A percentile compares a stretch with the other conserved stretches of the same genome.
Conservation (phyloP, 2,888 invertebrate genomes). For the Ophioninae sp. region DNA sequence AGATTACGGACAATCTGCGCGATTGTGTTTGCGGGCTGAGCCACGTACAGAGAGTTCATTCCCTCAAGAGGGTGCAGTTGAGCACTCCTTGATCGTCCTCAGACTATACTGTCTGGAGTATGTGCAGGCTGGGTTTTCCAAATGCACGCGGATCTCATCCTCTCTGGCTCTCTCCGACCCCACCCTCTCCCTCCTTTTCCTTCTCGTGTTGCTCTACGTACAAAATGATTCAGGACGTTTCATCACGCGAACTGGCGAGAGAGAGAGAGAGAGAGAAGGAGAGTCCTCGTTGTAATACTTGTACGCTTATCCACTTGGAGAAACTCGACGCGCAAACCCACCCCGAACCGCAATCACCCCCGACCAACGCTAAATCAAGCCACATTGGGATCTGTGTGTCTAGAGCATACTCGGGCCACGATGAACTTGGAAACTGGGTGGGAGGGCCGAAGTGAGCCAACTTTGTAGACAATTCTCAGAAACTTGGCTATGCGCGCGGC, state of each 20-base stretch:
- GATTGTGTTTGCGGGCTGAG: constrained; percentile 28
- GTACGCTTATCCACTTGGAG: constrained; percentile 42
- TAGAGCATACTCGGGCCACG: constrained; percentile 10
- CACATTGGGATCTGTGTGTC: constrained; percentile 31
- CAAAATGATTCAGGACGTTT: constrained; percentile 41
- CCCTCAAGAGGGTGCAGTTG: constrained; percentile 28
- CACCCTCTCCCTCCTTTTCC: background rate
- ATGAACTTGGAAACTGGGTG: constrained; percentile 13
- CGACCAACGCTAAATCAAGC: constrained; percentile 34
- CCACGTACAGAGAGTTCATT: constrained; percentile 25
- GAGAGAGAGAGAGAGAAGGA: constrained; percentile 27
- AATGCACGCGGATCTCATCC: constrained; percentile 16
- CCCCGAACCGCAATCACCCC: constrained; percentile 46
- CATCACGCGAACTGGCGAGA: background rate
- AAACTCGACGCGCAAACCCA: constrained; percentile 48
- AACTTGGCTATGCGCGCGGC: constrained; percentile 1
- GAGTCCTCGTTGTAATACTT: constrained; percentile 35
- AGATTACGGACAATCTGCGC: constrained; percentile 17
- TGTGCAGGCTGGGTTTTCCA: constrained; percentile 7
- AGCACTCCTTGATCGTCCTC: constrained; percentile 45
- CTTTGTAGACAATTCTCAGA: constrained; percentile 67
- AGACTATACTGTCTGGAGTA: constrained; percentile 9
- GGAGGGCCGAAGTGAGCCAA: constrained; percentile 56
- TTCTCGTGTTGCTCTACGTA: background rate
- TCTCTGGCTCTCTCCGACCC: too few species aligned